Conservation (phyloP, 1,140 invertebrate genomes). For the Lordiphosa stackelbergi region DNA sequence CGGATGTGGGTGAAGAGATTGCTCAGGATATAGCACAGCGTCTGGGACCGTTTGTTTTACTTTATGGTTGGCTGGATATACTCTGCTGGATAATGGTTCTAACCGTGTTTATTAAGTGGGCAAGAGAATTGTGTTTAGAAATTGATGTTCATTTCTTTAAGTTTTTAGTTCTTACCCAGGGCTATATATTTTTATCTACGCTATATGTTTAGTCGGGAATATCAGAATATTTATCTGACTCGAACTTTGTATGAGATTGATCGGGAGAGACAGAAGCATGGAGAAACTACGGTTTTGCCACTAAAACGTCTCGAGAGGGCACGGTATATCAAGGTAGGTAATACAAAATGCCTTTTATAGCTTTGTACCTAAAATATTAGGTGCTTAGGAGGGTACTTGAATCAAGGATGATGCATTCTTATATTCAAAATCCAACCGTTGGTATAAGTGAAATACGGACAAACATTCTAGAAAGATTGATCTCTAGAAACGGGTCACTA, state of each 20-base stretch:
- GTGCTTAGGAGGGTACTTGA: too few relatives aligned
- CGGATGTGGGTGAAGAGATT: slow-evolving; percentile 79
- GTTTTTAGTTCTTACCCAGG: slow-evolving; percentile 75
- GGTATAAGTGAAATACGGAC: too few relatives aligned
- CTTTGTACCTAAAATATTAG: too few relatives aligned
- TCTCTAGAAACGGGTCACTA: too few relatives aligned
- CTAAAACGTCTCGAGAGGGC: slow-evolving; percentile 82
- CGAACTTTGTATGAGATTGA: slow-evolving; percentile 84
- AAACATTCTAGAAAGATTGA: too few relatives aligned
- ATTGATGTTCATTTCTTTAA: neutral
- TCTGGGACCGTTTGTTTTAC: slow-evolving; percentile 76
- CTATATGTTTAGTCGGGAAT: slow-evolving; percentile 84
- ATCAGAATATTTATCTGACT: slow-evolving; percentile 87
- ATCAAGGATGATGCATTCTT: too few relatives aligned
- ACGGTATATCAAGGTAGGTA: slow-evolving; percentile 81
- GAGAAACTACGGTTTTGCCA: slow-evolving; percentile 84
- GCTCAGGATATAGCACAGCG: slow-evolving; percentile 79
- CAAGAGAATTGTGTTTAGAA: neutral
- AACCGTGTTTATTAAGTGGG: slow-evolving; percentile 57
- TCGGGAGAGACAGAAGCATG: slow-evolving; percentile 79
- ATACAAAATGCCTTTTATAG: too few relatives aligned
- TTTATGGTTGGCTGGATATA: slow-evolving; percentile 42
- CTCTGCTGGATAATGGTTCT: slow-evolving; percentile 46
- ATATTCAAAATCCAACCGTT: too few relatives aligned
- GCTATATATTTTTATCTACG: slow-evolving; percentile 85